phyloP scores from a whole-genome alignment of 2,888 invertebrate species.

The Hypomecis punctinalis region DNA sequence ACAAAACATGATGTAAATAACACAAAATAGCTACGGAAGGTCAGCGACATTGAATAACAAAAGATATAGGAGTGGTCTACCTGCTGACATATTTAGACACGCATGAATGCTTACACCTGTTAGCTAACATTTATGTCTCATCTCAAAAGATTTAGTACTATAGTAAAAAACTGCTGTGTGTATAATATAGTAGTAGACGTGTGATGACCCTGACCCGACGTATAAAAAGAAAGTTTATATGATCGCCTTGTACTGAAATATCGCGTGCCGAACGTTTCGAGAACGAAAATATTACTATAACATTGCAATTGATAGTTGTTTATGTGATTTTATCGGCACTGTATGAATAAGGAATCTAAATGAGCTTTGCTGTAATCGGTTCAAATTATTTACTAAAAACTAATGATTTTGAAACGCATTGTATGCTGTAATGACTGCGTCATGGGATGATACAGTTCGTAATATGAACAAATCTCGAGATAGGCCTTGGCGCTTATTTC shows the following conservation, averaged over 20 bases:
- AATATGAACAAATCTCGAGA: no score
- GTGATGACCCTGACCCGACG: conserved; percentile 20
- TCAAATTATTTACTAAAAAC: no score
- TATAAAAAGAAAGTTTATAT: conserved; percentile 24
- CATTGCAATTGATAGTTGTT: conserved; percentile 1
- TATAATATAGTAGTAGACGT: not conserved
- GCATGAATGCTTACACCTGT: not conserved
- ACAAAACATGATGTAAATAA: no score
- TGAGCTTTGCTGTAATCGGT: not conserved
- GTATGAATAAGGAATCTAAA: not conserved
- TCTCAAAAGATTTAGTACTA: not conserved
- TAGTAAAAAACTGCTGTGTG: not conserved
- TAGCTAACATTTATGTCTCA: not conserved
- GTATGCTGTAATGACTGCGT: no score
- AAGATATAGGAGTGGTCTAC: conserved; percentile 3
- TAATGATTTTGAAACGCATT: no score
- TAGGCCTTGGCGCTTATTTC: no score
- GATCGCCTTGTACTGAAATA: conserved; percentile 22
- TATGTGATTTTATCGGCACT: not conserved
- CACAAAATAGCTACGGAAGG: not conserved
- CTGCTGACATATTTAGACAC: not conserved
- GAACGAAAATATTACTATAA: conserved; percentile 2
- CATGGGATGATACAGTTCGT: no score
- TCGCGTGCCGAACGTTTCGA: conserved; percentile 23
- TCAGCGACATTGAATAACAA: conserved; percentile 1